Evolutionary conservation across 2,113 vertebrate genomes (phyloP).

Genomic region (Myxocyprinus asiaticus): DNA sequence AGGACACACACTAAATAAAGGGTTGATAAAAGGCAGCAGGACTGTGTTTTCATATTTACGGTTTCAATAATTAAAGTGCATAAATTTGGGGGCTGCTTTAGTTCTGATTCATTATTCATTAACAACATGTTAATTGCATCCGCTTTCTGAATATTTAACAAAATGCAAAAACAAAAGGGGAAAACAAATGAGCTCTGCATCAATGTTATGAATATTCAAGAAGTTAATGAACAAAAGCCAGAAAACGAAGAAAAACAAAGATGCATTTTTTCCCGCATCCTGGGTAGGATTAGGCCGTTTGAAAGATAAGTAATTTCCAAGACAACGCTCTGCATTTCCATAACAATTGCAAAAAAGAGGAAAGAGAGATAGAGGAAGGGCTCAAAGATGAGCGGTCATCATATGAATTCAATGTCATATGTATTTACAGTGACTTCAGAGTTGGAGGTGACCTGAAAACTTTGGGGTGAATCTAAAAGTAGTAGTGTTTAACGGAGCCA

Average conservation of each 20-base stretch:
- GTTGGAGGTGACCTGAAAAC: constrained; percentile 23
- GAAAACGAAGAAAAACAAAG: constrained; percentile 34
- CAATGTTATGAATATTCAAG: constrained; percentile 73
- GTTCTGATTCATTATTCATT: constrained; percentile 93
- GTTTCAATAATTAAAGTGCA: constrained; percentile 90
- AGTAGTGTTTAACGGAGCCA: too few relatives aligned
- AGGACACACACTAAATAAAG: constrained; percentile 39
- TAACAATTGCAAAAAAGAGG: constrained; percentile 41
- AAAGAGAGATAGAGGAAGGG: constrained; percentile 18
- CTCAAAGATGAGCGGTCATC: constrained; percentile 13
- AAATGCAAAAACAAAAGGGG: constrained; percentile 77
- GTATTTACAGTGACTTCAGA: constrained; percentile 41
- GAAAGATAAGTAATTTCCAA: constrained; percentile 43
- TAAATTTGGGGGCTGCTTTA: constrained; percentile 86
- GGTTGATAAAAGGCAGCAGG: constrained; percentile 47
- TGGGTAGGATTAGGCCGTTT: constrained; percentile 37
- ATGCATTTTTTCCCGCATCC: constrained; percentile 35
- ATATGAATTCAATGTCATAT: not conserved
- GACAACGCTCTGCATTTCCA: constrained; percentile 39
- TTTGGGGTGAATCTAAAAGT: too few relatives aligned
- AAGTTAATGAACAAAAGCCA: constrained; percentile 53
- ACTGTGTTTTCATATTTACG: constrained; percentile 81
- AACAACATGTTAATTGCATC: constrained; percentile 90
- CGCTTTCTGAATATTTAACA: constrained; percentile 88
- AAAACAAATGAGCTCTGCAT: constrained; percentile 64